Conservation (phyloP, 2,797 vertebrate genomes). For the Percopsis omiscomaycus region DNA sequence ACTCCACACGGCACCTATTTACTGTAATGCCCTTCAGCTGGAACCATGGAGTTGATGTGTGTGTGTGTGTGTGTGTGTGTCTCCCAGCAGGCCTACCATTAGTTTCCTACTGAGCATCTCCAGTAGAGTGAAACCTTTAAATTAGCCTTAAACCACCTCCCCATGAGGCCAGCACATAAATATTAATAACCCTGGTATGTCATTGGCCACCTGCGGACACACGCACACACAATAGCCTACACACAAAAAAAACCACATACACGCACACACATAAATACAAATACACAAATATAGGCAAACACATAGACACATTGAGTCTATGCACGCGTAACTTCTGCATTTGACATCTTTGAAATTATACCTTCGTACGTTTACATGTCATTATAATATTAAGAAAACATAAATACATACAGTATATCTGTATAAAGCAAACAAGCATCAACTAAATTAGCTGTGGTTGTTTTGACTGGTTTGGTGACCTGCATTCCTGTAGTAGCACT, state of each 20-base stretch:
- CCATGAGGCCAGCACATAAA: constrained; percentile 43
- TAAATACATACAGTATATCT: no score
- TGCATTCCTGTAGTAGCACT: no score
- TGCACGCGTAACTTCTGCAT: no score
- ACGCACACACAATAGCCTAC: background rate
- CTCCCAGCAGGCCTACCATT: constrained; percentile 55
- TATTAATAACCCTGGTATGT: constrained; percentile 50
- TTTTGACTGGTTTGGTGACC: no score
- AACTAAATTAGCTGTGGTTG: no score
- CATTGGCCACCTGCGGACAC: background rate
- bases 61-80: constrained; percentile 15
- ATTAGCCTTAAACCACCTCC: constrained; percentile 51
- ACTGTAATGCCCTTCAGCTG: constrained; percentile 20
- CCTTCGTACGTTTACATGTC: no score
- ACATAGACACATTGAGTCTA: background rate
- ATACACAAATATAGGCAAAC: background rate
- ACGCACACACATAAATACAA: background rate
- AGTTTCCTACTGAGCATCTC: constrained; percentile 53
- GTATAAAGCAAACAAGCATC: no score
- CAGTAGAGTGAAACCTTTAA: constrained; percentile 66
- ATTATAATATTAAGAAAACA: no score
- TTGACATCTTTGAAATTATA: no score
- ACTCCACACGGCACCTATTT: constrained; percentile 45
- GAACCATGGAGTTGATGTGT: constrained; percentile 17
- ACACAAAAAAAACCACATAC: background rate